Base-by-base conservation (phyloP, 2,797 vertebrate genomes). In the Halcyon badia region DNA sequence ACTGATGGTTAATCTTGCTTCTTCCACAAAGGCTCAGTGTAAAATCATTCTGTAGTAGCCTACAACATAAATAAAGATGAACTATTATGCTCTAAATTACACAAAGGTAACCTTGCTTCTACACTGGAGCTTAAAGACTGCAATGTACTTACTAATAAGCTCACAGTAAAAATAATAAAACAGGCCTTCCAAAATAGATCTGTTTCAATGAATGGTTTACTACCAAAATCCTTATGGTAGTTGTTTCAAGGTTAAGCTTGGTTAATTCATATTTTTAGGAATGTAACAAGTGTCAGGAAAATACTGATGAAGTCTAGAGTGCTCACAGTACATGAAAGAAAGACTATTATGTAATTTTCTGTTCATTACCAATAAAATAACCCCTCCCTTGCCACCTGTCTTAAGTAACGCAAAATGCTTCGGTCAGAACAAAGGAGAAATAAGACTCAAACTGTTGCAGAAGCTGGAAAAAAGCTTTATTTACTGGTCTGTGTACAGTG, bases 51-150 rank as follows among this genome's bases (percentile, higher is more conserved):
- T 96, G 84, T 44, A 69, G 65, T 3, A 71, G 87, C 96, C 98
- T 98, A 93, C 20, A 37, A 97, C 84, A 26, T 80, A 97, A 98
- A 96, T 35, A 64, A 89, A 95, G 60, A 81, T 82, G 49, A 66
- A 13, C 6, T 60, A 26, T 87, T 70, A 89, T 20, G 69, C 4
- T 44, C 46, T 18, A 77, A 81, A 66, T 81, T 51, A 57, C 14
- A 90, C 41, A 73, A 64, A 51, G 5, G 73, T 39, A 85, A 84
- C 33, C 41, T 85, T 65, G 31, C 14, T 77, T 64, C 66, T 86
- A 31, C 5, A 7, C 5, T 62, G 28, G 71, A 77, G 37, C 22
- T 93, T 85, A 72, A 85, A 70, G 48, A 91, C 11, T 64, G n/a
- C 20, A 22, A 39, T n/a, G 68, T 69, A 80, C 21, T 80, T 52